Evolutionary conservation across 2,888 invertebrate species (phyloP).

Genomic region (Xanthia togata): DNA sequence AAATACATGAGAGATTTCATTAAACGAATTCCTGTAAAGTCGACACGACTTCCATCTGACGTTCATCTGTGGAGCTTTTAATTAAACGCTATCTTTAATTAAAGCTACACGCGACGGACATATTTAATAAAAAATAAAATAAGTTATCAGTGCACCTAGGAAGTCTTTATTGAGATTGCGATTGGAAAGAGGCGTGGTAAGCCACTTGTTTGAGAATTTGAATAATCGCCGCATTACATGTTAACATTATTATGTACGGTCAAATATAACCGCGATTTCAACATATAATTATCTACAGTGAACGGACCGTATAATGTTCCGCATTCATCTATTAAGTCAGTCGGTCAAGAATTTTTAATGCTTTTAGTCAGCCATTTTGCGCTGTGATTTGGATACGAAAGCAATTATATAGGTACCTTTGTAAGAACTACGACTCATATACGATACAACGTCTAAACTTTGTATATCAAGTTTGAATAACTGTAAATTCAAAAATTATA

Average conservation of each 20-base stretch:
- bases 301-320: constrained; percentile 69
- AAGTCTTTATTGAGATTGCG: constrained; percentile 90
- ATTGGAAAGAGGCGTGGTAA: constrained; percentile 87
- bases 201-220: constrained; percentile 86
- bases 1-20: constrained; percentile 50
- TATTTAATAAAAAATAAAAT: constrained; percentile 86
- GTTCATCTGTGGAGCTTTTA: constrained; percentile 82
- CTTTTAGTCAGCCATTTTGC: constrained; percentile 69
- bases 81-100: constrained; percentile 88
- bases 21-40: constrained; percentile 56
- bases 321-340: constrained; percentile 74
- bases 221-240: constrained; percentile 86
- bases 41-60: constrained; percentile 52
- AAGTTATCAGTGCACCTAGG: constrained; percentile 84
- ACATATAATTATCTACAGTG: constrained; percentile 76
- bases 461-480: constrained; percentile 46
- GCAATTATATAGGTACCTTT: constrained; percentile 59
- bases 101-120: constrained; percentile 80
- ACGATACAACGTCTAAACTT: constrained; percentile 38
- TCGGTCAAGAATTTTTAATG: constrained; percentile 72
- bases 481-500: constrained; percentile 23
- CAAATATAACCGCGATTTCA: constrained; percentile 77
- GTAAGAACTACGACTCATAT: constrained; percentile 41
- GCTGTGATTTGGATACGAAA: constrained; percentile 63
- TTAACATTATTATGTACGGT: constrained; percentile 79